phyloP scores from a whole-genome alignment of 2,113 vertebrate species.

The Anthoscopus minutus region DNA sequence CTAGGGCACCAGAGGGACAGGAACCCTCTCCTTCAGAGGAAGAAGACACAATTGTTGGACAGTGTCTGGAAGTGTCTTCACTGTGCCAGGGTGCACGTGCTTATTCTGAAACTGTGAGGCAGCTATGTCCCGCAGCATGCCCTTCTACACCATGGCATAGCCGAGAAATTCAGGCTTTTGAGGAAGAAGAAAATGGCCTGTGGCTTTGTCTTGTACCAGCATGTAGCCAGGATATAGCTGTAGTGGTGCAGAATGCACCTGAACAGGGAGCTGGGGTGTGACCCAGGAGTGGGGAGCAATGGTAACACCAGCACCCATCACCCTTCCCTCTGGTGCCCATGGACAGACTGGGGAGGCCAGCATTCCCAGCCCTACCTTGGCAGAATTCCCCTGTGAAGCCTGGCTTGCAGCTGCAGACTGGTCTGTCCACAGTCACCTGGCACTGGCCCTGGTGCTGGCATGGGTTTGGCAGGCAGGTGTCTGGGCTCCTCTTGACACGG shows the following conservation, averaged over 20 bases:
- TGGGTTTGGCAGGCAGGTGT: not conserved
- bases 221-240: not conserved
- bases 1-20: not conserved
- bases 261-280: not conserved
- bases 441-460: constrained; percentile 49
- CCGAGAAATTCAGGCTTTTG: not conserved
- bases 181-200: not conserved
- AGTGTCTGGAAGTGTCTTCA: not conserved
- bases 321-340: not conserved
- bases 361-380: constrained; percentile 28
- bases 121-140: not conserved
- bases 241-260: not conserved
- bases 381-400: constrained; percentile 45
- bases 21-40: not conserved
- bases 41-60: not conserved
- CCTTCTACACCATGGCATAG: not conserved
- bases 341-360: not conserved
- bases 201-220: not conserved
- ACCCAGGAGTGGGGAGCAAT: not conserved
- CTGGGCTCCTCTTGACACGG: not conserved
- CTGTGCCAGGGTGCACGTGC: not conserved
- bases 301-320: not conserved
- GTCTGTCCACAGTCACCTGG: not conserved
- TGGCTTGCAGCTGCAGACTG: constrained; percentile 35
- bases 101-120: not conserved